These are phyloP conservation scores for Scaptomyza polygonia DNA, from an alignment of 2,888 invertebrate species.

Conservation along the genomic window DNA sequence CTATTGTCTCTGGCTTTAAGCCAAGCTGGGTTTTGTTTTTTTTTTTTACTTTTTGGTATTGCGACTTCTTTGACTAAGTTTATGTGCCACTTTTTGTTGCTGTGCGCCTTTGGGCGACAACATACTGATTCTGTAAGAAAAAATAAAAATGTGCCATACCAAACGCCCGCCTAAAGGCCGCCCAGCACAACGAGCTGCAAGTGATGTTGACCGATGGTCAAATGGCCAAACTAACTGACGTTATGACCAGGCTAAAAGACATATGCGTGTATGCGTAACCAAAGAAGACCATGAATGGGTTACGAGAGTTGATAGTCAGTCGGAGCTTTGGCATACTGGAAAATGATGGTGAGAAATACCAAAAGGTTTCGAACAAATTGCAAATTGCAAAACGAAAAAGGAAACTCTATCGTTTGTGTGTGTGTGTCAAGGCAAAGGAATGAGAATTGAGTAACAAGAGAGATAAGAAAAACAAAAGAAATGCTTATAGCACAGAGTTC, in stretches of 20 bases:
- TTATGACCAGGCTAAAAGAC: background rate
- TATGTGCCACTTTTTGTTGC: conserved; percentile 10
- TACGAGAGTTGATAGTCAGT: conserved; percentile 8
- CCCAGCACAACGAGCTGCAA: conserved; percentile 24
- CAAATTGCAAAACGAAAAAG: background rate
- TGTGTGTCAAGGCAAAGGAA: background rate
- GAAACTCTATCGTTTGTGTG: background rate
- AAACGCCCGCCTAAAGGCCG: conserved; percentile 8
- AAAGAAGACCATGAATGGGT: conserved; percentile 6
- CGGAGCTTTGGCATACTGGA: conserved; percentile 19
- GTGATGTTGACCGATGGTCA: conserved; percentile 51
- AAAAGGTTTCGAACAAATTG: conserved; percentile 19
- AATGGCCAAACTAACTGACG: conserved; percentile 18
- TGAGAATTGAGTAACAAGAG: background rate
- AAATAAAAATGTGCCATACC: background rate
- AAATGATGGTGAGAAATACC: conserved; percentile 26
- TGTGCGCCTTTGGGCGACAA: conserved; percentile 8
- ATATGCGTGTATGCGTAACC: conserved; percentile 13
- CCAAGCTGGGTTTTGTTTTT: background rate
- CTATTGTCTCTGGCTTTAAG: background rate
- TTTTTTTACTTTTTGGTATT: background rate
- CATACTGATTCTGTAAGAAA: conserved; percentile 3
- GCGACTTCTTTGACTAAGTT: background rate
- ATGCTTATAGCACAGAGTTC: background rate
- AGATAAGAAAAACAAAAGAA: background rate